Percentiles rank a stretch among this genome's conserved stretches.
These are phyloP conservation scores for Drosophila maculinotata DNA, from an alignment of 2,888 invertebrate species.

Conservation along the genomic window DNA sequence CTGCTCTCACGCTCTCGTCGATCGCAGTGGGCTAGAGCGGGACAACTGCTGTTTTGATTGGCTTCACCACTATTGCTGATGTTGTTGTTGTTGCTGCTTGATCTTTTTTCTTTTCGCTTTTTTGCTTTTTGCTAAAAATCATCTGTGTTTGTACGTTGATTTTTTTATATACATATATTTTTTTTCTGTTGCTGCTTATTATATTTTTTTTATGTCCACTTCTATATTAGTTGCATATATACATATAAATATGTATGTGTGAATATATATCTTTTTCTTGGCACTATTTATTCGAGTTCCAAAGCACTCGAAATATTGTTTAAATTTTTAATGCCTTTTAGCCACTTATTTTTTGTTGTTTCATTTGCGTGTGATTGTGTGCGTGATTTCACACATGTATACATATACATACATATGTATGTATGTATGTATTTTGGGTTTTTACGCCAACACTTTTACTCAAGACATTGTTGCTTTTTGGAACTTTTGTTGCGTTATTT, in stretches of 20 bases:
- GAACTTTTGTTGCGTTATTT: conserved; percentile 49
- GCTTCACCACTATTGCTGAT: conserved; percentile 57
- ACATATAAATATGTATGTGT: conserved; percentile 39
- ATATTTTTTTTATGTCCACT: conserved; percentile 67
- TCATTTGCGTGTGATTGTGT: conserved; percentile 23
- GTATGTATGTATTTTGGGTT: conserved; percentile 60
- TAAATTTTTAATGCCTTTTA: conserved; percentile 62
- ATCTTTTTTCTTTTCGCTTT: conserved; percentile 70
- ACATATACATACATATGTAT: conserved; percentile 6
- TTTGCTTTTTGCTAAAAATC: conserved; percentile 79
- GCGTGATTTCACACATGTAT: conserved; percentile 14
- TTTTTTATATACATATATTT: conserved; percentile 53
- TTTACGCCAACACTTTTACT: conserved; percentile 70
- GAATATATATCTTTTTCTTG: conserved; percentile 45
- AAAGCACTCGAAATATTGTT: conserved; percentile 67
- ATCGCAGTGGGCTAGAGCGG: conserved; percentile 62
- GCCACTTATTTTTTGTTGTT: conserved; percentile 48
- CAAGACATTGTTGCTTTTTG: conserved; percentile 64
- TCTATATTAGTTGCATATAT: conserved; percentile 69
- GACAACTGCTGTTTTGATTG: conserved; percentile 79
- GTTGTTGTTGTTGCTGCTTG: conserved; percentile 61
- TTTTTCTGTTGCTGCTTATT: conserved; percentile 61
- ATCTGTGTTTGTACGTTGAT: conserved; percentile 78
- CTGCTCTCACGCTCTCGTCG: conserved; percentile 42
- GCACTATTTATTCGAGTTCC: conserved; percentile 46